Evolutionary conservation across 2,797 vertebrate genomes (phyloP), one percentile per base, ranked within the genome.

Genomic region (Notamacropus eugenii): DNA sequence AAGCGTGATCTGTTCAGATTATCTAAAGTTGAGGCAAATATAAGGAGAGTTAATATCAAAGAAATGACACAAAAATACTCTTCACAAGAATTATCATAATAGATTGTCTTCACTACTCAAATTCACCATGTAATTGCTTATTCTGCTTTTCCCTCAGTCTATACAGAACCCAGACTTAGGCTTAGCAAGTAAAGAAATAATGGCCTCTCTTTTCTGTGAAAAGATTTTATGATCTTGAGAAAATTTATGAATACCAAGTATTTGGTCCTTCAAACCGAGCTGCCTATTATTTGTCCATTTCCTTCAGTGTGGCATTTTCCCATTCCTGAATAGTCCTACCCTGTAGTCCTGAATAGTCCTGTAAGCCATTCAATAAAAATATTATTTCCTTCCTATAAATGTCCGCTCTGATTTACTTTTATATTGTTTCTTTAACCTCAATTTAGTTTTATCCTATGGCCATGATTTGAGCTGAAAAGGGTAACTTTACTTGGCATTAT

Each of bases 351-450:
- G 90, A 98, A 97, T 92, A 94, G 92, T 54, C 94, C 59, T 29
- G 90, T 96, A 97, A 24, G 13, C 40, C 92, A 95, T 27, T 54
- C 52, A 54, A 97, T 82, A 91, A 97, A 97, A 98, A 92, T 54
- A 96, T 0, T 62, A 93, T 93, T 95, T 97, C 92, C 1, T 90
- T 27, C 90, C 95, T 91, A 28, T 93, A 94, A 96, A 91, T 95
- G 62, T 40, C 93, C 94, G 16, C 94, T 57, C 52, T 82, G 58
- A 96, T 97, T 94, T 96, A 92, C 91, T 98, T 97, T 93, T 56
- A 96, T 97, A 97, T 59, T 97, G 95, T 94, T 98, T 97, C 93
- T 96, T 97, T 97, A 97, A 97, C 97, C 93, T 94, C 5, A 16
- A 96, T 94, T 97, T 97, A 92, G 16, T 50, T 97, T 96, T n/a